Evolutionary conservation across 2,797 vertebrate genomes (phyloP).

Genomic region (Thripadectes ignobilis): DNA sequence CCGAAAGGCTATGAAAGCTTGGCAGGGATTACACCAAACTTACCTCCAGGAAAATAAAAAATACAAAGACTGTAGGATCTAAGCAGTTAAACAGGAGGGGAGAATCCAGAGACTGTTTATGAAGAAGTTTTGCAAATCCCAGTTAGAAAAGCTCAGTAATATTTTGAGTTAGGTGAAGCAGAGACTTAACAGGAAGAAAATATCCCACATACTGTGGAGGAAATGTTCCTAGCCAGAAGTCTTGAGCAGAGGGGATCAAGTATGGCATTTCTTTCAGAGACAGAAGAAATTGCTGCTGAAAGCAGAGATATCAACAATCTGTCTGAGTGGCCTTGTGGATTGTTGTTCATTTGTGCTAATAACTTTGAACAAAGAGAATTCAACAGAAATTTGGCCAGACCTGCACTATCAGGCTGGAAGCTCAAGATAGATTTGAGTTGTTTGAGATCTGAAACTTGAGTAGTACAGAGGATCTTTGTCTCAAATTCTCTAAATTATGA

Average conservation of each 20-base stretch:
- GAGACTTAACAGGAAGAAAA: neutral
- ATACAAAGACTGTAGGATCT: neutral
- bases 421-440: neutral
- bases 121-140: neutral
- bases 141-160: neutral
- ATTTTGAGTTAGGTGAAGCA: neutral
- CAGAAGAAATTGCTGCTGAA: constrained; percentile 17
- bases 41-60: neutral
- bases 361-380: neutral
- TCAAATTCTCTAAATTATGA: neutral
- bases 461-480: neutral
- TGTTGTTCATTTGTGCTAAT: neutral
- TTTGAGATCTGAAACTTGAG: neutral
- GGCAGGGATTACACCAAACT: neutral
- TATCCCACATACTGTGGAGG: neutral
- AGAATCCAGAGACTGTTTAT: neutral
- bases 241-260: neutral
- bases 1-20: neutral
- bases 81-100: neutral
- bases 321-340: neutral
- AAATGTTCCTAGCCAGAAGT: neutral
- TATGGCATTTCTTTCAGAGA: neutral
- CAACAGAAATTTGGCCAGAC: neutral
- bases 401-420: neutral
- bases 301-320: neutral